Percentiles rank a stretch among this genome's conserved stretches.
These are phyloP conservation scores for Diorhabda elongata DNA, from an alignment of 1,140 invertebrate genomes.

Conservation along the genomic window DNA sequence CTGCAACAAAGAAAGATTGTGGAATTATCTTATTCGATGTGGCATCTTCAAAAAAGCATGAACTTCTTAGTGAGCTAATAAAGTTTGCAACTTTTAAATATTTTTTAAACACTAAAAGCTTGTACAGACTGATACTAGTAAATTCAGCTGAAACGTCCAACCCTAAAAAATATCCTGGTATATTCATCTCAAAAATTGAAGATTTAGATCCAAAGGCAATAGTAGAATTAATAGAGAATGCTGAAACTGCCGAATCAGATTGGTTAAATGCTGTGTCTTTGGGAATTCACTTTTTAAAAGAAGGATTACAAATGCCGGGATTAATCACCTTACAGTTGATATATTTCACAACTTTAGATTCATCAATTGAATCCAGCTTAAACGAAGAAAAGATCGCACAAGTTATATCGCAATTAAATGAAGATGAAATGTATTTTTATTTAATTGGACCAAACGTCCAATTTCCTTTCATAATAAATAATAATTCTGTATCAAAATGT, in stretches of 20 bases:
- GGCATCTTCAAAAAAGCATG: constrained; percentile 1
- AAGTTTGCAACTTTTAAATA: constrained; percentile 22
- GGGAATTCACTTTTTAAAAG: constrained; percentile 21
- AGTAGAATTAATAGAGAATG: constrained; percentile 15
- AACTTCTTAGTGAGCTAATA: constrained; percentile 12
- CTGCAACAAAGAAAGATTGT: constrained; percentile 24
- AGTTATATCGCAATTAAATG: constrained; percentile 17
- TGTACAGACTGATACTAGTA: constrained; percentile 25
- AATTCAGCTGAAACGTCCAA: constrained; percentile 23
- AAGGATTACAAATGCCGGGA: constrained; percentile 21
- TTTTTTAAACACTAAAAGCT: constrained; percentile 23
- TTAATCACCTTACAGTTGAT: constrained; percentile 26
- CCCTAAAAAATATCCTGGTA: constrained; percentile 15
- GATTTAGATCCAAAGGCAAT: constrained; percentile 16
- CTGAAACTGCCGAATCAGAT: constrained; percentile 17
- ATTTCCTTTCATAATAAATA: constrained; percentile 22
- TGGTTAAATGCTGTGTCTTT: constrained; percentile 26
- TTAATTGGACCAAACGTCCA: constrained; percentile 29
- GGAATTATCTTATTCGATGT: constrained; percentile 29
- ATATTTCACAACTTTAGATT: constrained; percentile 22
- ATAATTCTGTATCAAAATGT: constrained; percentile 20
- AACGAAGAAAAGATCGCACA: constrained; percentile 10
- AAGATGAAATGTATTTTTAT: constrained; percentile 27
- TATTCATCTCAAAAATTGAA: constrained; percentile 7
- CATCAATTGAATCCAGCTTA: background rate